Percentiles rank a stretch among this genome's conserved stretches.
Evolutionary conservation across 2,888 invertebrate species (phyloP).

Genomic region (Artemia sinica): DNA sequence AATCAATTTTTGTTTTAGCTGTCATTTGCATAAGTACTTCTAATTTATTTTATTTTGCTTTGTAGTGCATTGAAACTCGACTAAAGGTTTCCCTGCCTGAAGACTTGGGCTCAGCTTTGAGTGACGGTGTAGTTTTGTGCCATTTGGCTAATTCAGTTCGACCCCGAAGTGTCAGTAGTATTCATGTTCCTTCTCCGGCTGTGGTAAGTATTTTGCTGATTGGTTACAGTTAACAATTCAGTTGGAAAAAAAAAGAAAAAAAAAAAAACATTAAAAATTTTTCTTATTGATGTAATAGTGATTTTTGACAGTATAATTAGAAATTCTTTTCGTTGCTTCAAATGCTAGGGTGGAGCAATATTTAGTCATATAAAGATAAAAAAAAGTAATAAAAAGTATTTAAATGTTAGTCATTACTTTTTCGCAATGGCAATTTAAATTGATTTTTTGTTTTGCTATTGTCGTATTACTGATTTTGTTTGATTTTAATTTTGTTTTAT

Average conservation of each 20-base stretch:
- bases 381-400: too few relatives aligned
- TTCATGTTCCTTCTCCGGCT: slow-evolving; percentile 82
- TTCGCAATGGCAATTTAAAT: too few relatives aligned
- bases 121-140: slow-evolving; percentile 82
- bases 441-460: too few relatives aligned
- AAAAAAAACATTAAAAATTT: background rate
- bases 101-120: slow-evolving; percentile 62
- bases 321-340: background rate
- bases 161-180: slow-evolving; percentile 75
- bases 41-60: slow-evolving; percentile 24
- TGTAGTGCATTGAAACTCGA: slow-evolving; percentile 68
- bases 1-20: too few relatives aligned
- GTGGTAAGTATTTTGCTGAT: slow-evolving; percentile 44
- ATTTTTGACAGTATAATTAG: background rate
- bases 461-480: too few relatives aligned
- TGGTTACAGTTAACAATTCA: background rate
- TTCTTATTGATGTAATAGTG: background rate
- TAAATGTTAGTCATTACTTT: too few relatives aligned
- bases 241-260: too few relatives aligned
- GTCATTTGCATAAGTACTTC: too few relatives aligned
- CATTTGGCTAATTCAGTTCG: slow-evolving; percentile 83
- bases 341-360: too few relatives aligned
- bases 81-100: slow-evolving; percentile 75
- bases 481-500: too few relatives aligned
- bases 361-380: too few relatives aligned